Conservation (phyloP, 53 echinoderm and acorn worm species). For the Astropecten irregularis region DNA sequence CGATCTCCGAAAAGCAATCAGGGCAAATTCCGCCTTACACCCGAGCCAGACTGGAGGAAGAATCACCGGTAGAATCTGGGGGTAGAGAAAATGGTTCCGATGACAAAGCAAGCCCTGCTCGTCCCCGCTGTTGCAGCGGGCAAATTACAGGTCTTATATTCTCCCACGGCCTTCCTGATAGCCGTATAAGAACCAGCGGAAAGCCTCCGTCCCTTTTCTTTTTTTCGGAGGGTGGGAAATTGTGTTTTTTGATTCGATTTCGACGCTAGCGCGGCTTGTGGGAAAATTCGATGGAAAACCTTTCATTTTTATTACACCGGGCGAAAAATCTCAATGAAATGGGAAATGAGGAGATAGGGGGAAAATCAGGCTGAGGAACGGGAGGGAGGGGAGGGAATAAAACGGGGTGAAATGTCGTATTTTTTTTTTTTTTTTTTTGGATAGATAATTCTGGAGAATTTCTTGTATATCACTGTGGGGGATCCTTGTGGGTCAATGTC, state of each 20-base stretch:
- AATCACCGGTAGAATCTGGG: too few relatives aligned
- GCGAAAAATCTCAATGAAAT: neutral
- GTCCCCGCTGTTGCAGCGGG: neutral
- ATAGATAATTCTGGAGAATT: too few relatives aligned
- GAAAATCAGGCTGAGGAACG: neutral
- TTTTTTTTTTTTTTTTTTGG: too few relatives aligned
- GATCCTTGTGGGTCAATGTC: too few relatives aligned
- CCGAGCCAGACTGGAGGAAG: too few relatives aligned
- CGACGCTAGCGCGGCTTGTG: neutral
- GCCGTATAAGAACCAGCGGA: neutral
- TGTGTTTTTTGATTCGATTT: constrained; percentile 28
- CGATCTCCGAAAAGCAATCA: too few relatives aligned
- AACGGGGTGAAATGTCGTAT: too few relatives aligned
- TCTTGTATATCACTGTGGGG: too few relatives aligned
- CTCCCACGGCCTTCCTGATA: neutral
- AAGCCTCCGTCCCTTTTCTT: too few relatives aligned
- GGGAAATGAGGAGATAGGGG: neutral
- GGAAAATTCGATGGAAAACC: constrained; percentile 33
- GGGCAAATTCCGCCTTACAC: too few relatives aligned
- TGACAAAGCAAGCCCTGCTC: constrained; percentile 4
- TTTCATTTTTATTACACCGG: constrained; percentile 42
- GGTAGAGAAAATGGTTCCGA: neutral
- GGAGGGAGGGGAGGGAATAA: neutral
- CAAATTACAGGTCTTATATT: neutral
- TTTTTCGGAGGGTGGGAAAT: constrained; percentile 1